Percentiles rank a stretch among this genome's conserved stretches.
phyloP scores from a whole-genome alignment of 2,888 invertebrate species.

The Ferrisia virgata region DNA sequence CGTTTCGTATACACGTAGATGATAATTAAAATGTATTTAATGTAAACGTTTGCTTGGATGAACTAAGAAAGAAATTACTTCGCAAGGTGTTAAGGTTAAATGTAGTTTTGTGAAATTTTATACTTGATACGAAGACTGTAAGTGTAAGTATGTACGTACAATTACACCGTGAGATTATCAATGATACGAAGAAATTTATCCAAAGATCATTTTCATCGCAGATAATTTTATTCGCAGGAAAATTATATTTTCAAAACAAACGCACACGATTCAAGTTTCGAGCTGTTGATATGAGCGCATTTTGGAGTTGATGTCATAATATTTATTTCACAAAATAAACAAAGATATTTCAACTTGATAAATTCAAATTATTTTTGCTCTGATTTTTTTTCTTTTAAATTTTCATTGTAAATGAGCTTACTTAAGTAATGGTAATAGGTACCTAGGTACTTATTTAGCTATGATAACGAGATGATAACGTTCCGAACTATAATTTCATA shows the following conservation, averaged over 20 bases:
- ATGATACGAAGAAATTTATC: neutral
- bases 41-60: neutral
- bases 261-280: no score
- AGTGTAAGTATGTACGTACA: neutral
- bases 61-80: neutral
- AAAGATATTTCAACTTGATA: neutral
- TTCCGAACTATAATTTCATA: neutral
- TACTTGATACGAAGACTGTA: neutral
- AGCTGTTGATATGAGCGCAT: neutral
- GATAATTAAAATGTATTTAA: slow-evolving; percentile 15
- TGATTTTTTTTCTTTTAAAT: neutral
- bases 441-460: neutral
- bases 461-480: neutral
- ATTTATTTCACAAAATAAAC: neutral
- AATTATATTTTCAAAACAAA: neutral
- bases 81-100: neutral
- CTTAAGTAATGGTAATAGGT: neutral
- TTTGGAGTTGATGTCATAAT: neutral
- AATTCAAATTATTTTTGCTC: neutral
- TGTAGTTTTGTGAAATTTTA: neutral
- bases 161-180: neutral
- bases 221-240: neutral
- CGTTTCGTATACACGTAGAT: neutral
- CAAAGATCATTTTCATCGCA: neutral
- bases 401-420: neutral